Conservation (phyloP, 1,140 invertebrate genomes). For the Metopolophium dirhodum region DNA sequence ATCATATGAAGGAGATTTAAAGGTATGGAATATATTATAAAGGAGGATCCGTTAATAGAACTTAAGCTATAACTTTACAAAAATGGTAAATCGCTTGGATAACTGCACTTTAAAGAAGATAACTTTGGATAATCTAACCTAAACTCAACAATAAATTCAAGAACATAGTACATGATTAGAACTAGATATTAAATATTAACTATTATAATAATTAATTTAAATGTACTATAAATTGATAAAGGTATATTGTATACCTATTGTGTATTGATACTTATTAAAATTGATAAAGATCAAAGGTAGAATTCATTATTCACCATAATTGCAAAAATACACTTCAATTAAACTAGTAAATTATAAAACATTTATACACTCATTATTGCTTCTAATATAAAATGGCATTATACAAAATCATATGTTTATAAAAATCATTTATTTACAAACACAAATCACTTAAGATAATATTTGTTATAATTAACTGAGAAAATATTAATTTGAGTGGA, state of each 20-base stretch:
- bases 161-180: background rate
- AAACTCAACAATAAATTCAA: background rate
- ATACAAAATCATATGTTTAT: conserved; percentile 3
- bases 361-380: background rate
- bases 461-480: background rate
- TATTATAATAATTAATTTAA: background rate
- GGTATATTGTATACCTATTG: background rate
- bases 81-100: no score
- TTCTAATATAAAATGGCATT: conserved; percentile 27
- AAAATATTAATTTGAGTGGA: background rate
- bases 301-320: background rate
- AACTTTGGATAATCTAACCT: background rate
- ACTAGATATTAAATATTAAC: background rate
- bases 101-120: no score
- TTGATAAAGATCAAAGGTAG: background rate
- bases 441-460: conserved; percentile 37
- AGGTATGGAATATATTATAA: no score
- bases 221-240: background rate
- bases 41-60: background rate
- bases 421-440: conserved; percentile 39
- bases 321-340: background rate
- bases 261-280: background rate
- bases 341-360: background rate
- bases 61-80: background rate
- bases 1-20: background rate